A percentile compares a stretch with the other conserved stretches of the same genome.
Evolutionary conservation across 2,797 vertebrate species (phyloP).

Genomic region (Smutsia gigantea): DNA sequence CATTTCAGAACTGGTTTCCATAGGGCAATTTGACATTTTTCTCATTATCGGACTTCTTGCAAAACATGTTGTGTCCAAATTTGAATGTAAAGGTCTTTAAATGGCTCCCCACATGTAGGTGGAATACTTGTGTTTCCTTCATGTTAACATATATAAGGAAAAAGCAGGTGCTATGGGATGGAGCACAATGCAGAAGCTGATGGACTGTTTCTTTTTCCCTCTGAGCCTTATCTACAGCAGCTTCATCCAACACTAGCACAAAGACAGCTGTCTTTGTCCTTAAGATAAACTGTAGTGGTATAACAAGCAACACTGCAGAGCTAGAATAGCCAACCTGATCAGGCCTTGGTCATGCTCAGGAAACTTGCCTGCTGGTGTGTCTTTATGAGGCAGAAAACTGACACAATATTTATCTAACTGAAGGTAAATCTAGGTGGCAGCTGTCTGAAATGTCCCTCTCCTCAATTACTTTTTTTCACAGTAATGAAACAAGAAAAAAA

Average conservation of each 20-base stretch:
- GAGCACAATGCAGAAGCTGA: neutral
- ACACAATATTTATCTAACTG: slow-evolving; percentile 47
- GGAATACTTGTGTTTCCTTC: accelerated
- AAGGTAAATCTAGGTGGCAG: slow-evolving; percentile 46
- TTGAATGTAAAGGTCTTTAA: neutral
- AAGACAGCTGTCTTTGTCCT: neutral
- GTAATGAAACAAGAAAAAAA: neutral
- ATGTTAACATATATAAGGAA: neutral
- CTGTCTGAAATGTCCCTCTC: neutral
- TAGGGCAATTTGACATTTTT: neutral
- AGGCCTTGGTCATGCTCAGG: neutral
- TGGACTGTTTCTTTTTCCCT: neutral
- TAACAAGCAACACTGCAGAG: neutral
- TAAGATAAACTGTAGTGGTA: neutral
- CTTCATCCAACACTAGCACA: neutral
- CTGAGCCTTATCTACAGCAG: neutral
- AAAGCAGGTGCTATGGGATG: neutral
- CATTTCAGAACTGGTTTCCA: neutral
- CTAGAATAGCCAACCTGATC: neutral
- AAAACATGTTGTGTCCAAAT: neutral
- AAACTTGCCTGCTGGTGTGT: neutral
- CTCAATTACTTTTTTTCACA: neutral
- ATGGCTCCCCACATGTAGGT: neutral
- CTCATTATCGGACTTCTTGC: neutral
- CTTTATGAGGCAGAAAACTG: neutral